phyloP scores from a whole-genome alignment of 2,888 invertebrate species.

The Athalia circularis region DNA sequence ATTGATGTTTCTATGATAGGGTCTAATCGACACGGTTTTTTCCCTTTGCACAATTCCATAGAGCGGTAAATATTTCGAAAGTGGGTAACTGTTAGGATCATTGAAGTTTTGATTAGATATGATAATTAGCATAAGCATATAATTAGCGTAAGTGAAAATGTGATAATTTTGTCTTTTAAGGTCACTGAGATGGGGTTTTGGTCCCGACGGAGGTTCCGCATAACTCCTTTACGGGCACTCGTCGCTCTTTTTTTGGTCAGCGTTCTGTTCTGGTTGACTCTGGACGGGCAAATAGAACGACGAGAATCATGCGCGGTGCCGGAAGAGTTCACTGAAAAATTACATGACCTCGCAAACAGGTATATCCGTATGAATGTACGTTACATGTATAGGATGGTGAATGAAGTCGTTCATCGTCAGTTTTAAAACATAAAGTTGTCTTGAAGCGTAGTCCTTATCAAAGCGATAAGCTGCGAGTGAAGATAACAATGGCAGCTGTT shows the following conservation, averaged over 20 bases:
- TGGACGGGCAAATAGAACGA: conserved; percentile 63
- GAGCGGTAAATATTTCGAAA: too few species aligned
- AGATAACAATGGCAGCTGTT: too few species aligned
- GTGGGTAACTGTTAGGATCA: too few species aligned
- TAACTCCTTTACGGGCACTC: conserved; percentile 65
- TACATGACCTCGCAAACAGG: conserved; percentile 67
- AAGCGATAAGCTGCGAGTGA: too few species aligned
- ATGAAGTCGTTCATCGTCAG: too few species aligned
- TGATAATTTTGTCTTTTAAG: conserved; percentile 48
- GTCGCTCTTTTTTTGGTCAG: conserved; percentile 63
- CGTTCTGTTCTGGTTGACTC: conserved; percentile 65
- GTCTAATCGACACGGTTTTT: too few species aligned
- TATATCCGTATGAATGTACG: conserved; percentile 34
- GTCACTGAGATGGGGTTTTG: conserved; percentile 66
- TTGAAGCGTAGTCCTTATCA: too few species aligned
- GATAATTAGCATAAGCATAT: background rate
- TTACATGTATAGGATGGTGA: too few species aligned
- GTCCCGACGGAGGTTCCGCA: conserved; percentile 66
- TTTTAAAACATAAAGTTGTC: too few species aligned
- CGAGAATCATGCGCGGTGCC: conserved; percentile 67
- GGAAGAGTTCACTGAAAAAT: conserved; percentile 66
- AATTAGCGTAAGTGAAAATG: background rate
- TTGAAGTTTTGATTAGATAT: too few species aligned
- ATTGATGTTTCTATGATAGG: too few species aligned
- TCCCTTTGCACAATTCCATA: too few species aligned